These are phyloP conservation scores for Sussaba pulchella DNA, from an alignment of 2,888 invertebrate genomes.

Conservation along the genomic window DNA sequence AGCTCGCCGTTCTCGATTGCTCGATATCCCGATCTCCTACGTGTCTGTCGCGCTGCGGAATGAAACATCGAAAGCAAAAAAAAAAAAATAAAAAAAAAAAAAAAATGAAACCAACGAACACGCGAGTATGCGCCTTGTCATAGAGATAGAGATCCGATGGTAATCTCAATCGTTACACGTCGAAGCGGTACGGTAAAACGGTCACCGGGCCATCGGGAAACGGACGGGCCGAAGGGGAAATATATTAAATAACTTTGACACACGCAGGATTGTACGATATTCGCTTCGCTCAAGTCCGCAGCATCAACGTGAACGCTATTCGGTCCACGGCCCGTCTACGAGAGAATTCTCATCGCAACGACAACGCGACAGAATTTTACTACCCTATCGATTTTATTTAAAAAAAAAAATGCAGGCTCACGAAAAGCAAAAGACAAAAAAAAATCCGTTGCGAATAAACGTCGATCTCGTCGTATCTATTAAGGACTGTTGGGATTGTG, in stretches of 20 bases:
- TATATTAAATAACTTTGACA: slow-evolving; percentile 36
- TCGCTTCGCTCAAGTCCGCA: slow-evolving; percentile 1
- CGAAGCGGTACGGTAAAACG: slow-evolving; percentile 13
- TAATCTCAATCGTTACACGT: slow-evolving; percentile 55
- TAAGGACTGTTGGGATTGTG: too few species aligned
- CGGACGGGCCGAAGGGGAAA: background rate
- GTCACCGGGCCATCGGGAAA: slow-evolving; percentile 12
- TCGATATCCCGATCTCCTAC: slow-evolving; percentile 21
- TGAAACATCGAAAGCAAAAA: slow-evolving; percentile 5
- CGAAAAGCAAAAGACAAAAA: too few species aligned
- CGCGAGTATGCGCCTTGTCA: slow-evolving; percentile 20
- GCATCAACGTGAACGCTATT: background rate
- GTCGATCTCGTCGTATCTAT: too few species aligned
- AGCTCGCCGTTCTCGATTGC: slow-evolving; percentile 9
- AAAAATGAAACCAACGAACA: background rate
- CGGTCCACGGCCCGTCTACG: background rate
- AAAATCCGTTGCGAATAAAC: too few species aligned
- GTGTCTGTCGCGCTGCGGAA: slow-evolving; percentile 23
- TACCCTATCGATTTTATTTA: too few species aligned
- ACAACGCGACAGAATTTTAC: too few species aligned
- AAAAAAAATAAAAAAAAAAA: slow-evolving; percentile 29
- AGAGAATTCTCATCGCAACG: background rate
- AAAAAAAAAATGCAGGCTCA: too few species aligned
- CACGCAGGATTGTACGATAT: slow-evolving; percentile 17
- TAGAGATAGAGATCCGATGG: slow-evolving; percentile 61